Conservation (phyloP, 1,140 invertebrate species). For the Orius laevigatus region DNA sequence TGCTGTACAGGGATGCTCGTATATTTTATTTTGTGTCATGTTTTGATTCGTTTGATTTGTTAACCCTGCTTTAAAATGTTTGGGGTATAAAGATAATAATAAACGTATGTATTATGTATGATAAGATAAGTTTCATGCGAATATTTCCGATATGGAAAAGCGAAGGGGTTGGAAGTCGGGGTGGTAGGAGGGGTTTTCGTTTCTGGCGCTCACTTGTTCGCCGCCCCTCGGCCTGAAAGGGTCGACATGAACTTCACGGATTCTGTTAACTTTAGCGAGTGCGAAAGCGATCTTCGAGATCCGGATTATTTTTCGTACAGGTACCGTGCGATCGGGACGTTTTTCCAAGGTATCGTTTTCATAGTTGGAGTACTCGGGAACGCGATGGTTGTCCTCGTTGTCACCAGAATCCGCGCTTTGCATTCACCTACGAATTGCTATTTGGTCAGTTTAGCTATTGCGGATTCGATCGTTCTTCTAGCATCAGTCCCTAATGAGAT, state of each 20-base stretch:
- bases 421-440: slow-evolving; percentile 46
- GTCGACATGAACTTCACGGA: slow-evolving; percentile 3
- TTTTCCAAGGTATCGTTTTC: slow-evolving; percentile 38
- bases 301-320: slow-evolving; percentile 31
- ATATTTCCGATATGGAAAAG: no score
- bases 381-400: slow-evolving; percentile 36
- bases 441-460: slow-evolving; percentile 39
- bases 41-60: no score
- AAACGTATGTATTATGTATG: no score
- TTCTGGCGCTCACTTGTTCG: slow-evolving; percentile 8
- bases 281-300: slow-evolving; percentile 14
- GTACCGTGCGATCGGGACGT: slow-evolving; percentile 36
- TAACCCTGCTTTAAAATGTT: no score
- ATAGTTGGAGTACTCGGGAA: slow-evolving; percentile 39
- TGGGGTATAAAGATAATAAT: no score
- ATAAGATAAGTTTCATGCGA: no score
- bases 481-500: slow-evolving; percentile 41
- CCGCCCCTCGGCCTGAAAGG: slow-evolving; percentile 6
- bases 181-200: not conserved
- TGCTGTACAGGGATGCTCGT: no score
- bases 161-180: no score
- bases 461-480: slow-evolving; percentile 40
- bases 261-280: slow-evolving; percentile 7
- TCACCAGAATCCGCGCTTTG: slow-evolving; percentile 31
- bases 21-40: no score